Base-by-base conservation (phyloP, 2,888 invertebrate species). In the Epirrhoe tristata region DNA sequence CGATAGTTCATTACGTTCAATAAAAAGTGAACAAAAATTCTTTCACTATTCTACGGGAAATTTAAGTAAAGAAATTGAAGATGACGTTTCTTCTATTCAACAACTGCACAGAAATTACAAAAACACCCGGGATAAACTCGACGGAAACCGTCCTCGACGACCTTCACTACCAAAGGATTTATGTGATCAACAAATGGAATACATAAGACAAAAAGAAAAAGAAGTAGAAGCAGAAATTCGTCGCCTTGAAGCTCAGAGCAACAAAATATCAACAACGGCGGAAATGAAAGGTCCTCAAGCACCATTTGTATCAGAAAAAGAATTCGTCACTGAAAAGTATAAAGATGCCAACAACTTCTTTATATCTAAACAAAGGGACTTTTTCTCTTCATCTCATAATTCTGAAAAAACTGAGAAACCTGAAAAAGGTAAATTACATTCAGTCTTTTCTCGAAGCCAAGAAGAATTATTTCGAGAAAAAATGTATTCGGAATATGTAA, bases 401-500 rank as follows among this genome's bases (percentile, higher is more conserved):
- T 69, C 75, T 6, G 78, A 78, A 71, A 81, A 81, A 77, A 72
- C 66, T 57, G 75, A 66, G 79, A 77, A 66, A 61, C 58, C 68
- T 31, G 78, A 78, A 58, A 86, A 84, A 70, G 77, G 79, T 54
- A 90, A 87, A 75, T 67, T 89, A 24, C 85, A 86, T 24, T 85
- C 88, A 52, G 75, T 86, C 66, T 90, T 95, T 50, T 94, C 93
- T 8, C 94, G 95, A 7, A 96, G 96, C 56, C 96, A 97, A 83
- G 95, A 95, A 70, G 97, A 97, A 84, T 92, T 95, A 51, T 95
- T 96, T 76, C 95, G 97, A 6, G 96, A 96, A 74, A 95, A 96
- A 87, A 97, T 98, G 97, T 97, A 97, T 87, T 95, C 96, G 76
- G 97, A 97, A 85, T 97, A 97, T 89, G 95, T 97, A 81, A 94